These are phyloP conservation scores for Rhamphomyia laevipes DNA, from an alignment of 2,888 invertebrate genomes.

Conservation along the genomic window DNA sequence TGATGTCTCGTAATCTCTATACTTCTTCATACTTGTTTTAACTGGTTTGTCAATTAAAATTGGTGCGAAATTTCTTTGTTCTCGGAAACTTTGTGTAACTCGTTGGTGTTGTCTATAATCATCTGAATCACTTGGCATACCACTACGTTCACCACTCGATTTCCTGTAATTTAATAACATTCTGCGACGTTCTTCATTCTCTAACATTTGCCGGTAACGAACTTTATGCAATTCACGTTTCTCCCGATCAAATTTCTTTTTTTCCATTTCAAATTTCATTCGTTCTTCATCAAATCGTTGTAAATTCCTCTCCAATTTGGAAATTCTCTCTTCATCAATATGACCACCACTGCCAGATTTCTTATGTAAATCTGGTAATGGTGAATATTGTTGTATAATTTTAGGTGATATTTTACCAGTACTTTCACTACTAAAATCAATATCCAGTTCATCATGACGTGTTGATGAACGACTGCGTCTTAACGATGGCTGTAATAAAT, in stretches of 20 bases:
- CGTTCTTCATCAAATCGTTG: constrained; percentile 35
- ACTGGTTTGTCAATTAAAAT: not conserved
- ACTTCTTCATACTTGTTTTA: constrained; percentile 1
- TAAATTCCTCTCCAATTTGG: constrained; percentile 31
- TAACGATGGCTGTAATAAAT: constrained; percentile 22
- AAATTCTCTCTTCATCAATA: constrained; percentile 21
- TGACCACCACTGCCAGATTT: not conserved
- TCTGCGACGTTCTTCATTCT: constrained; percentile 31
- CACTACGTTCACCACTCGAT: constrained; percentile 25
- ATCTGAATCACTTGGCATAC: constrained; percentile 27
- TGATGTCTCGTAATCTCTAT: constrained; percentile 31
- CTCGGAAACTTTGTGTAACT: not conserved
- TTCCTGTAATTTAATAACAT: constrained; percentile 31
- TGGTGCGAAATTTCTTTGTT: not conserved
- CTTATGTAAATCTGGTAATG: not conserved
- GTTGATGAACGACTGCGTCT: constrained; percentile 36
- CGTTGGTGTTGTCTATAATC: constrained; percentile 22
- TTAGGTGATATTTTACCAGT: constrained; percentile 18
- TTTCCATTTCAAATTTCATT: constrained; percentile 37
- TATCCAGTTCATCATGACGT: constrained; percentile 32
- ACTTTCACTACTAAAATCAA: constrained; percentile 18
- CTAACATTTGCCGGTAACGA: constrained; percentile 30
- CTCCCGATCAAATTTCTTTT: constrained; percentile 39
- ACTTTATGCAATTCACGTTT: constrained; percentile 40
- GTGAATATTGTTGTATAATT: not conserved